Evolutionary conservation across 2,113 vertebrate genomes (phyloP).

Genomic region (Apteryx owenii): DNA sequence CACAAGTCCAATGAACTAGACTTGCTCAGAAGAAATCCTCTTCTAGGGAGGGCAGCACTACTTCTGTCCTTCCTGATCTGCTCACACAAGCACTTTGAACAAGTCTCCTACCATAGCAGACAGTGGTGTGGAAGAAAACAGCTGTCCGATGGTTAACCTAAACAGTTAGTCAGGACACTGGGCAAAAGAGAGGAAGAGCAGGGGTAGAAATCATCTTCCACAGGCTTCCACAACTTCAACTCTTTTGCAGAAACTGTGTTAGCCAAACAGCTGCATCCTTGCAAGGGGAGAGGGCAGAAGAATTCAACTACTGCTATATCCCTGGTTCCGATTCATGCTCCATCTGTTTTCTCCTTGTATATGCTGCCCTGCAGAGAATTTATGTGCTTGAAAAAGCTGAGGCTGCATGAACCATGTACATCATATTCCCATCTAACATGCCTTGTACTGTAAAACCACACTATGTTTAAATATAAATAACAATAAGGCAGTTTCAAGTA

Average conservation of each 20-base stretch:
- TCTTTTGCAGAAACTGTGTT: neutral
- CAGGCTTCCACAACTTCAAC: neutral
- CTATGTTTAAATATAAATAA: neutral
- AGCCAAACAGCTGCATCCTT: neutral
- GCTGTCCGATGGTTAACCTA: neutral
- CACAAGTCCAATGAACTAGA: neutral
- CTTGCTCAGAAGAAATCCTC: neutral
- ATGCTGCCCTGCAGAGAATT: neutral
- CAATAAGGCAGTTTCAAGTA: neutral
- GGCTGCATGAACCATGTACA: neutral
- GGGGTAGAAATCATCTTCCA: neutral
- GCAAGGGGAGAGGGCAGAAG: neutral
- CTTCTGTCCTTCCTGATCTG: neutral
- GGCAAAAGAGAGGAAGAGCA: neutral
- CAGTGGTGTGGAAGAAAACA: neutral
- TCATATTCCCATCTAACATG: neutral
- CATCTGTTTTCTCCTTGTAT: neutral
- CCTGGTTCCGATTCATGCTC: rapidly evolving
- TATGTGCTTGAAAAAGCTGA: neutral
- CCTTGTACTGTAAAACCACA: neutral
- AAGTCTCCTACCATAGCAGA: neutral
- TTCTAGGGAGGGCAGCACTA: neutral
- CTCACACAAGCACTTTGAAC: neutral
- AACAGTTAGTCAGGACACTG: neutral
- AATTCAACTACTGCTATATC: neutral